These are phyloP conservation scores for Echinometra lucunter DNA, from an alignment of 53 echinoderm and acorn worm species.

Conservation along the genomic window DNA sequence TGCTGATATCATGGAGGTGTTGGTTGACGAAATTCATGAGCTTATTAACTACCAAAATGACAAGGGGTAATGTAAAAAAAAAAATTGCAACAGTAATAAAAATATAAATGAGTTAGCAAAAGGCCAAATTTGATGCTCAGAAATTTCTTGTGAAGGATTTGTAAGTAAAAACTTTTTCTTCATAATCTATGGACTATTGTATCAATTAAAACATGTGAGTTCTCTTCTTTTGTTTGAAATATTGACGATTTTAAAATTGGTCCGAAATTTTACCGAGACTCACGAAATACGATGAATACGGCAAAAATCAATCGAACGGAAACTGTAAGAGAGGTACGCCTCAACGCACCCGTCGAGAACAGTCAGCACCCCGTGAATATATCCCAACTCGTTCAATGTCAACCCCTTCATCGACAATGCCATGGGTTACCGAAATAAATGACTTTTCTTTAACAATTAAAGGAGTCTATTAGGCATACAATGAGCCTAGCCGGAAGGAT, in stretches of 20 bases:
- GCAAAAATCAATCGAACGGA: neutral
- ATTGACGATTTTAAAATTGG: neutral
- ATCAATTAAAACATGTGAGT: too few species aligned
- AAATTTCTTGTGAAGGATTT: too few species aligned
- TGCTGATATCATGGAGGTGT: too few species aligned
- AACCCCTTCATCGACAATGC: neutral
- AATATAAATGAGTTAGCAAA: too few species aligned
- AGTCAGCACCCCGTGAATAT: neutral
- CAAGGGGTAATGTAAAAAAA: too few species aligned
- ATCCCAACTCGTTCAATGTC: neutral
- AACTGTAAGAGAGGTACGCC: neutral
- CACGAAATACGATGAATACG: neutral
- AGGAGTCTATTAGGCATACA: neutral
- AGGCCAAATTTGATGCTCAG: too few species aligned
- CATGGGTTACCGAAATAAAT: neutral
- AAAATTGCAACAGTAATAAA: too few species aligned
- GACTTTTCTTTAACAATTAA: neutral
- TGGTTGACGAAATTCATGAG: too few species aligned
- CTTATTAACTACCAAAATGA: too few species aligned
- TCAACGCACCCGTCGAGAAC: neutral
- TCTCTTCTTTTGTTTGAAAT: too few species aligned
- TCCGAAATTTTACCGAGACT: neutral
- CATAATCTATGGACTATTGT: too few species aligned
- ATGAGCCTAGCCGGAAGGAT: neutral
- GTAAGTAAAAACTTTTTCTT: too few species aligned